These are phyloP conservation scores for Aplodontia rufa DNA, from an alignment of 2,113 vertebrate genomes.

Conservation along the genomic window DNA sequence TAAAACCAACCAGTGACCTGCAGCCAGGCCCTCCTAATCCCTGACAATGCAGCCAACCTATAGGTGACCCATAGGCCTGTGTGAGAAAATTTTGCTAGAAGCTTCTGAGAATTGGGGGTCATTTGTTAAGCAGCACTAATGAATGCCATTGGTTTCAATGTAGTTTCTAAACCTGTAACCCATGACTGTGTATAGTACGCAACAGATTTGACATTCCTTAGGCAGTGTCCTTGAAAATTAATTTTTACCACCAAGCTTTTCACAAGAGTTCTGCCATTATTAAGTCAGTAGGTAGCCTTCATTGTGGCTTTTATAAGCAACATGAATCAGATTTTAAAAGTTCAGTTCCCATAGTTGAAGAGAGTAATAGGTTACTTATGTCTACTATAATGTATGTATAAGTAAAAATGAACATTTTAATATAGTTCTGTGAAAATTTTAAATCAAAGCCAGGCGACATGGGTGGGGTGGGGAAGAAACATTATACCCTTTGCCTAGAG, in stretches of 20 bases:
- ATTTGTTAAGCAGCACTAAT: neutral
- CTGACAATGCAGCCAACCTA: neutral
- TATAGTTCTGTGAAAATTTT: neutral
- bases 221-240: neutral
- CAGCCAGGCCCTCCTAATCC: neutral
- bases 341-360: constrained; percentile 5
- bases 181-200: neutral
- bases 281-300: constrained; percentile 15
- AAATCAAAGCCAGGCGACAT: constrained; percentile 8
- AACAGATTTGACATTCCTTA: neutral
- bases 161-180: neutral
- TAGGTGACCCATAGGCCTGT: neutral
- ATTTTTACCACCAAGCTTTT: constrained; percentile 18
- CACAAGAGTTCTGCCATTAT: neutral
- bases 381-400: neutral
- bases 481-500: neutral
- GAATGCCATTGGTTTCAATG: neutral
- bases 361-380: neutral
- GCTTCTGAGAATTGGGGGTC: neutral
- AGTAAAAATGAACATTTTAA: constrained; percentile 1
- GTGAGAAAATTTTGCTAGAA: neutral
- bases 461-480: neutral
- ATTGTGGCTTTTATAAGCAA: neutral
- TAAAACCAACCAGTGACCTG: neutral
- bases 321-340: neutral